Evolutionary conservation across 2,113 vertebrate genomes (phyloP).

Genomic region (Poicephalus gulielmi): DNA sequence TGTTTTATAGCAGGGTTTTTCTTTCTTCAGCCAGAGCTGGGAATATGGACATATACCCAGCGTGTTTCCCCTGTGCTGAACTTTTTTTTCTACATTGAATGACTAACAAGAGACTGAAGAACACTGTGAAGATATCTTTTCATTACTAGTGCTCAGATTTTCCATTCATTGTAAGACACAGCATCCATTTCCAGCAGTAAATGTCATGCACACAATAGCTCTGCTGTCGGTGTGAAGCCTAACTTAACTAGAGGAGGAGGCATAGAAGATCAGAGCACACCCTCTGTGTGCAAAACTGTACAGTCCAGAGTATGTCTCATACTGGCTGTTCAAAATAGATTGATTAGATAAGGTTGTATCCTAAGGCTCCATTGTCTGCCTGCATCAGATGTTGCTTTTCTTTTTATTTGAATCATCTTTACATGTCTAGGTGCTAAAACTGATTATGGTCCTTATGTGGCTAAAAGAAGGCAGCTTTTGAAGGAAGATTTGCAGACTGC

Average conservation of each 20-base stretch:
- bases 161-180: slow-evolving; percentile 39
- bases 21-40: neutral
- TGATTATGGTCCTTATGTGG: neutral
- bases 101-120: slow-evolving; percentile 43
- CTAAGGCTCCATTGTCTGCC: neutral
- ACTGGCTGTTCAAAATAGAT: neutral
- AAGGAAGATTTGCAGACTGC: neutral
- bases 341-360: neutral
- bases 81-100: neutral
- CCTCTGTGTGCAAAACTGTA: neutral
- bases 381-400: neutral
- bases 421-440: neutral
- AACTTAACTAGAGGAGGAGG: slow-evolving; percentile 31
- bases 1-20: neutral
- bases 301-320: neutral
- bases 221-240: slow-evolving; percentile 66
- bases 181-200: slow-evolving; percentile 68
- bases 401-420: neutral
- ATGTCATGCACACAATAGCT: slow-evolving; percentile 72
- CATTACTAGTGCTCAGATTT: slow-evolving; percentile 41
- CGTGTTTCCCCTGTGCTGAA: neutral
- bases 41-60: slow-evolving; percentile 45
- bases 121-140: slow-evolving; percentile 59
- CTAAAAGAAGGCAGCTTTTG: neutral
- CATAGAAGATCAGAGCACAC: neutral